Evolutionary conservation across 2,797 vertebrate species (phyloP).

Genomic region (Serranus cabrilla): DNA sequence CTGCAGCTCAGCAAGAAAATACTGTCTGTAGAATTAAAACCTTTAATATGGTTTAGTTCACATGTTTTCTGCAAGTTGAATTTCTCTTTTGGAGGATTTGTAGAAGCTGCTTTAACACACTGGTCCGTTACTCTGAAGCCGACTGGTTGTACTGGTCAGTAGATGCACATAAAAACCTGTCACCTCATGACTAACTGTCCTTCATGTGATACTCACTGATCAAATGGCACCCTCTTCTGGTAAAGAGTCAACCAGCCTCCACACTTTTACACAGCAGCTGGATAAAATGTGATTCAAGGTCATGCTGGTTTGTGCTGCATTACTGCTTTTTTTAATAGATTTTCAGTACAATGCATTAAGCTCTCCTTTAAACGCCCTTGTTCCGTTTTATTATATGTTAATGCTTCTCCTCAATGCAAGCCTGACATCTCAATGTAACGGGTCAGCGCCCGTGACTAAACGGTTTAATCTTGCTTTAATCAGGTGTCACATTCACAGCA

Average conservation of each 20-base stretch:
- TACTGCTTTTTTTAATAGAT: conserved; percentile 53
- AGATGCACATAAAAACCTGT: neutral
- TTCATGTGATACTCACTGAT: conserved; percentile 22
- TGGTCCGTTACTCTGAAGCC: neutral
- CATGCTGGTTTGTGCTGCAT: conserved; percentile 59
- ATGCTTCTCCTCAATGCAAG: conserved; percentile 44
- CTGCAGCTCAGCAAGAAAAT: neutral
- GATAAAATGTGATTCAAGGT: conserved; percentile 66
- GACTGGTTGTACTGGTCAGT: neutral
- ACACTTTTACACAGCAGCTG: conserved; percentile 37
- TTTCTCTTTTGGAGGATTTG: neutral
- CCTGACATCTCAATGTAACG: conserved; percentile 40
- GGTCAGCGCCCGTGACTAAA: conserved; percentile 56
- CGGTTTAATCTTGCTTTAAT: conserved; percentile 63
- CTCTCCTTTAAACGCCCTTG: conserved; percentile 67
- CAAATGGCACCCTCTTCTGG: conserved; percentile 80
- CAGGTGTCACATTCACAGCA: conserved; percentile 61
- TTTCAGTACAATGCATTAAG: conserved; percentile 53
- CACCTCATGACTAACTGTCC: conserved; percentile 15
- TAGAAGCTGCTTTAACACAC: conserved; percentile 5
- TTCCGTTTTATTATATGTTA: conserved; percentile 56
- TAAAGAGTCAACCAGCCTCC: conserved; percentile 3
- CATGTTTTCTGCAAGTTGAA: neutral
- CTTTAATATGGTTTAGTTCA: neutral
- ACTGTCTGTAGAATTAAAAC: neutral